Evolutionary conservation across 2,888 invertebrate genomes (phyloP).

Genomic region (Agrotis ipsilon): DNA sequence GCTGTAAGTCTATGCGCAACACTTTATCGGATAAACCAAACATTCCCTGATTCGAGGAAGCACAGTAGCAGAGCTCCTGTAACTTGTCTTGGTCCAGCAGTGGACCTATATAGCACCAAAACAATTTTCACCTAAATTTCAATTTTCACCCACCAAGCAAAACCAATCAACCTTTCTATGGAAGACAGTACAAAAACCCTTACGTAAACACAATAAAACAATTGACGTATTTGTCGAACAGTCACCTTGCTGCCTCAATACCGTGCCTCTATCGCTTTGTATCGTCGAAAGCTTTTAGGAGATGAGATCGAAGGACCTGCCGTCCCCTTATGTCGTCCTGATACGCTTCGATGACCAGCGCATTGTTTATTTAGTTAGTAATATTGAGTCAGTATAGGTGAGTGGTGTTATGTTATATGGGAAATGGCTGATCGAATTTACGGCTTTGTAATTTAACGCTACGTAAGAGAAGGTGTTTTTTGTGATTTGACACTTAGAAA

Average conservation of each 20-base stretch:
- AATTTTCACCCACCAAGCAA: neutral
- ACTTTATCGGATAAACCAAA: neutral
- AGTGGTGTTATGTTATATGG: neutral
- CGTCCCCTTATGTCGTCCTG: slow-evolving; percentile 20
- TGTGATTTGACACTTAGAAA: too few relatives aligned
- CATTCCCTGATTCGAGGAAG: too few relatives aligned
- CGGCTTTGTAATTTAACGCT: neutral
- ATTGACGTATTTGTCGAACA: slow-evolving; percentile 23
- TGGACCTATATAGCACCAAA: too few relatives aligned
- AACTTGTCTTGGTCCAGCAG: too few relatives aligned
- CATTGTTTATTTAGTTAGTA: slow-evolving; percentile 45
- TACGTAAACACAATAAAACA: slow-evolving; percentile 38
- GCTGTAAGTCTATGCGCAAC: too few relatives aligned
- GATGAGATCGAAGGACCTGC: slow-evolving; percentile 71
- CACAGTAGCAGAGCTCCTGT: too few relatives aligned
- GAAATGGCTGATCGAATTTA: neutral
- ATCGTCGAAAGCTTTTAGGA: slow-evolving; percentile 84
- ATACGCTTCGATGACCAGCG: slow-evolving; percentile 32
- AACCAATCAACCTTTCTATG: neutral
- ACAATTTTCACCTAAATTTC: neutral
- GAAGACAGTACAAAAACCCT: slow-evolving; percentile 4
- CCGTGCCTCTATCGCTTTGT: slow-evolving; percentile 67
- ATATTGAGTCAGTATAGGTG: neutral
- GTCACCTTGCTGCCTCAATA: slow-evolving; percentile 29
- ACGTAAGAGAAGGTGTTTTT: too few relatives aligned